A percentile compares a stretch with the other conserved stretches of the same genome.
These are phyloP conservation scores for Hyles euphorbiae DNA, from an alignment of 1,140 invertebrate species.

Conservation along the genomic window DNA sequence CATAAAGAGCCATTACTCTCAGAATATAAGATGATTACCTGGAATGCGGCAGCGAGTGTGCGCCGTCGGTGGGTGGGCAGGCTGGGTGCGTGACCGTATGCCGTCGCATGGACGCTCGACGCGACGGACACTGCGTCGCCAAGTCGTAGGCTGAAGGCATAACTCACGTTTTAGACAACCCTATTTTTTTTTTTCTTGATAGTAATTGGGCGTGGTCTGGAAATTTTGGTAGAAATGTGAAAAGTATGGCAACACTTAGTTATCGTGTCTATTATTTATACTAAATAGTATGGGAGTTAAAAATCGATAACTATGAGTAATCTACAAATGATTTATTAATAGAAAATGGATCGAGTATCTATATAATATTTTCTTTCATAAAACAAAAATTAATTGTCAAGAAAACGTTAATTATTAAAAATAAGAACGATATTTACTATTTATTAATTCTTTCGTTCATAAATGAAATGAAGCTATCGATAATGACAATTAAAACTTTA, in stretches of 20 bases:
- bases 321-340: too few relatives aligned
- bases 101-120: conserved; percentile 81
- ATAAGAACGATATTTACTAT: too few relatives aligned
- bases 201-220: neutral
- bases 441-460: too few relatives aligned
- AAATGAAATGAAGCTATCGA: too few relatives aligned
- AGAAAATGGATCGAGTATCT: too few relatives aligned
- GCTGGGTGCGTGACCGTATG: conserved; percentile 80
- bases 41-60: conserved; percentile 84
- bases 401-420: too few relatives aligned
- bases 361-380: too few relatives aligned
- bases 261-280: neutral
- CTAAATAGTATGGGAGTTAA: neutral
- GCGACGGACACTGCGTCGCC: conserved; percentile 85
- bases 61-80: conserved; percentile 65
- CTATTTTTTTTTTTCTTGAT: neutral
- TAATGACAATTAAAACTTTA: too few relatives aligned
- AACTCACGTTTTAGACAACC: neutral
- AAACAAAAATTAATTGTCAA: too few relatives aligned
- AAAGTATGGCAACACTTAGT: conserved; percentile 2
- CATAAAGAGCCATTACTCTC: too few relatives aligned
- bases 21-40: conserved; percentile 53
- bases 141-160: conserved; percentile 82
- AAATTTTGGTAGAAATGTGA: neutral
- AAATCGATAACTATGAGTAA: neutral